Conservation (phyloP, 2,113 vertebrate genomes). For the Eolophus roseicapilla region DNA sequence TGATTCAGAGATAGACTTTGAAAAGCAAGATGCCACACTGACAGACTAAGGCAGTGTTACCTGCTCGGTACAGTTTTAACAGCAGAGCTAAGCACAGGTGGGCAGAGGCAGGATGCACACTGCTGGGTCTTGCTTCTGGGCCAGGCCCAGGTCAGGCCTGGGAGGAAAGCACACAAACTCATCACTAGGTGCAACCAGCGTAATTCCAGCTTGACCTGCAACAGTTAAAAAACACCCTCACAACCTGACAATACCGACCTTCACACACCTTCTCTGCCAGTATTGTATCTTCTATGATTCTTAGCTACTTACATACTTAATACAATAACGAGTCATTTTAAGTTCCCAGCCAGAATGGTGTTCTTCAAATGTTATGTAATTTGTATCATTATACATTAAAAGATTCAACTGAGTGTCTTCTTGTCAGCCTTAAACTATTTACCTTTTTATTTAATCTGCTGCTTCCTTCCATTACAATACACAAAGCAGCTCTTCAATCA, state of each 20-base stretch:
- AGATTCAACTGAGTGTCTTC: neutral
- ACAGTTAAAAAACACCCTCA: neutral
- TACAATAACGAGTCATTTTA: neutral
- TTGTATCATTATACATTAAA: neutral
- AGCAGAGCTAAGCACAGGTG: neutral
- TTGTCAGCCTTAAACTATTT: neutral
- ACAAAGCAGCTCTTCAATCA: neutral
- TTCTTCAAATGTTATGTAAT: neutral
- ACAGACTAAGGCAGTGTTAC: neutral
- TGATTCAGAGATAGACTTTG: neutral
- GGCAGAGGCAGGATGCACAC: neutral
- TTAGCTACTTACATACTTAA: neutral
- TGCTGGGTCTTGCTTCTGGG: neutral
- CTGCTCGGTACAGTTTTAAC: neutral
- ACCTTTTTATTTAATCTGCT: neutral
- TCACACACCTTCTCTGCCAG: neutral
- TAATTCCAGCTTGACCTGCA: neutral
- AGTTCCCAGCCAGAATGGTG: neutral
- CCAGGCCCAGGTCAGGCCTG: neutral
- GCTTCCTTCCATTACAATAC: neutral
- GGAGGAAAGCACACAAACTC: neutral
- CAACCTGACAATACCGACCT: neutral
- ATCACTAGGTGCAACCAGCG: neutral
- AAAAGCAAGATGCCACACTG: fast-evolving
- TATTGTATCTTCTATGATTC: neutral